Evolutionary conservation across 1,140 invertebrate genomes (phyloP).

Genomic region (Pinna nobilis): DNA sequence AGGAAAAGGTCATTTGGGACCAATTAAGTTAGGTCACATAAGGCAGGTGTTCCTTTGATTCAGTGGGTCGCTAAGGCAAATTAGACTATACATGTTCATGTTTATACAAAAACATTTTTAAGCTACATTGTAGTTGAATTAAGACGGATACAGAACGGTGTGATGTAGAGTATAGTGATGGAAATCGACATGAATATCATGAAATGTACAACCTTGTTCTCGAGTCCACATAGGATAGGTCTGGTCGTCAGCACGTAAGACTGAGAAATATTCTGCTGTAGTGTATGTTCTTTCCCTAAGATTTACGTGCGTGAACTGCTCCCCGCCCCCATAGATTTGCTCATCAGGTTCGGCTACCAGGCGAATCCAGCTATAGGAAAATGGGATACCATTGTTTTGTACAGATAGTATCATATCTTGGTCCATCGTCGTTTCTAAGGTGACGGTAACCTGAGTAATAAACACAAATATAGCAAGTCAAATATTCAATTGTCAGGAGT

Average conservation of each 20-base stretch:
- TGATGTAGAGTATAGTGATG: too few relatives aligned
- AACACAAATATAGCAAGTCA: neutral
- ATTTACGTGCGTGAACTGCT: constrained; percentile 17
- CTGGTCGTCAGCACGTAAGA: constrained; percentile 5
- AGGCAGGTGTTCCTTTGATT: too few relatives aligned
- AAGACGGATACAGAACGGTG: too few relatives aligned
- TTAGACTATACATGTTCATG: too few relatives aligned
- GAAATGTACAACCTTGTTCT: too few relatives aligned
- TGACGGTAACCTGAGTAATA: constrained; percentile 14
- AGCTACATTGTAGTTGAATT: too few relatives aligned
- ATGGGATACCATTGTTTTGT: neutral
- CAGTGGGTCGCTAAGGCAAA: too few relatives aligned
- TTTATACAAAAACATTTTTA: too few relatives aligned
- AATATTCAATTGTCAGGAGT: too few relatives aligned
- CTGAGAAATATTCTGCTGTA: neutral
- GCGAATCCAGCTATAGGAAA: neutral
- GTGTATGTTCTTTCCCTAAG: neutral
- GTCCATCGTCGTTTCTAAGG: constrained; percentile 13
- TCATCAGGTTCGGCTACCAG: neutral
- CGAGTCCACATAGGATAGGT: constrained; percentile 25
- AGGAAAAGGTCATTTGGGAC: too few relatives aligned
- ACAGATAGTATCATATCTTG: constrained; percentile 3
- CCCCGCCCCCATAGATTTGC: neutral
- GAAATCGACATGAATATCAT: too few relatives aligned
- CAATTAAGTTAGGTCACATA: too few relatives aligned